Percentiles rank a stretch among this genome's conserved stretches.
These are phyloP conservation scores for Pelusios castaneus DNA, from an alignment of 2,113 vertebrate species.

Conservation along the genomic window DNA sequence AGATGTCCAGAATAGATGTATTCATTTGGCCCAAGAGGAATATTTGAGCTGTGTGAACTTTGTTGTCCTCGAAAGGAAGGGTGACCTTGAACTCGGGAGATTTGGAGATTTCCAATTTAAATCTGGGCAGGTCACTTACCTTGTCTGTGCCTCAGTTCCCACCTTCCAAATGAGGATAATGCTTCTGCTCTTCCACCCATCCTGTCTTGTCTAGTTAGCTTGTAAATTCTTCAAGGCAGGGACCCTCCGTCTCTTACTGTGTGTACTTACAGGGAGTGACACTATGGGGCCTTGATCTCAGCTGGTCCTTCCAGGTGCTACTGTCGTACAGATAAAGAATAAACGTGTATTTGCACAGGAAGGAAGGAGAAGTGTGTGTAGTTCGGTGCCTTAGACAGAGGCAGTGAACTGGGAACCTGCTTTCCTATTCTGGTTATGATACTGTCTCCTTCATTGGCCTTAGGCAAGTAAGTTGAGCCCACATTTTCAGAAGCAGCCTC, in stretches of 20 bases:
- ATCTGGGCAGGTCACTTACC: not conserved
- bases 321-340: not conserved
- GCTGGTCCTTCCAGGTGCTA: not conserved
- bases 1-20: accelerated
- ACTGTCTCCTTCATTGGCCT: not conserved
- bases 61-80: not conserved
- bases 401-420: not conserved
- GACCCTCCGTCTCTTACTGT: not conserved
- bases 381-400: not conserved
- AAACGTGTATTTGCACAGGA: not conserved
- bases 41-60: not conserved
- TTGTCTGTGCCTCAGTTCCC: not conserved
- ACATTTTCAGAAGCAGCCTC: accelerated
- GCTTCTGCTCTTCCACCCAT: not conserved
- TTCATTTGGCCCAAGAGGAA: not conserved
- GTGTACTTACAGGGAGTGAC: not conserved
- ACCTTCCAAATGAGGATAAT: not conserved
- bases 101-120: not conserved
- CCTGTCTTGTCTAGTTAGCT: not conserved
- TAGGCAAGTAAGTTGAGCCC: not conserved
- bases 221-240: not conserved
- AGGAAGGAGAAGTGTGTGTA: not conserved
- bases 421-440: not conserved
- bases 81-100: not conserved
- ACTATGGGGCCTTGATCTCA: not conserved